Evolutionary conservation across 2,113 vertebrate genomes (phyloP).

Genomic region (Dicaeum eximium): DNA sequence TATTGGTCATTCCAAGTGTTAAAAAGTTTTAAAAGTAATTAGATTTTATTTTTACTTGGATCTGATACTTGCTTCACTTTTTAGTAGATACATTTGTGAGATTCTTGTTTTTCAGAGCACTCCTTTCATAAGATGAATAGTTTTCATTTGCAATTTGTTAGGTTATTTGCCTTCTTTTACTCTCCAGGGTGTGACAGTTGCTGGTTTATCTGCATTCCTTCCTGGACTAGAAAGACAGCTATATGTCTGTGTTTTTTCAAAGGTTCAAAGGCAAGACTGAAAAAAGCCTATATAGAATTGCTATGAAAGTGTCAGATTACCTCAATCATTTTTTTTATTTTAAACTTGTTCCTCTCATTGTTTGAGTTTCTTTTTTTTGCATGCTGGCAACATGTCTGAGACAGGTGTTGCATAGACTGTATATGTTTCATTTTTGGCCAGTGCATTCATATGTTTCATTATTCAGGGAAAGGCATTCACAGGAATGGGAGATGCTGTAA

Average conservation of each 20-base stretch:
- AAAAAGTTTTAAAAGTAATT: neutral
- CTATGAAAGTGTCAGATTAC: neutral
- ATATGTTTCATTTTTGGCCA: neutral
- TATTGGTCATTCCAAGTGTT: neutral
- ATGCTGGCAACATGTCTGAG: neutral
- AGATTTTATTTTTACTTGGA: neutral
- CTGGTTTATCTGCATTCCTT: neutral
- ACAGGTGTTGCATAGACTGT: neutral
- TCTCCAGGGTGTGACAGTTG: neutral
- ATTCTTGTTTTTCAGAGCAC: neutral
- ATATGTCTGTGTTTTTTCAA: neutral
- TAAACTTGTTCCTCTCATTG: neutral
- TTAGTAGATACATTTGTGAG: neutral
- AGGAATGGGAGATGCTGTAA: neutral
- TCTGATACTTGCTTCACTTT: neutral
- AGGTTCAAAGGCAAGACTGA: neutral
- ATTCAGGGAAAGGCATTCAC: neutral
- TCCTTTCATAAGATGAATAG: neutral
- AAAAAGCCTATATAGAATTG: neutral
- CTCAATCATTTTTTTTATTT: fast-evolving
- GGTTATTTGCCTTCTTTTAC: neutral
- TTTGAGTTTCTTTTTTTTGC: neutral
- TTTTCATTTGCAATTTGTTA: neutral
- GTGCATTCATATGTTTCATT: neutral
- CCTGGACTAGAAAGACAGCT: neutral